Evolutionary conservation across 2,888 invertebrate species (phyloP), one percentile per base, ranked within the genome.

Genomic region (Apomyelois bistriatella): DNA sequence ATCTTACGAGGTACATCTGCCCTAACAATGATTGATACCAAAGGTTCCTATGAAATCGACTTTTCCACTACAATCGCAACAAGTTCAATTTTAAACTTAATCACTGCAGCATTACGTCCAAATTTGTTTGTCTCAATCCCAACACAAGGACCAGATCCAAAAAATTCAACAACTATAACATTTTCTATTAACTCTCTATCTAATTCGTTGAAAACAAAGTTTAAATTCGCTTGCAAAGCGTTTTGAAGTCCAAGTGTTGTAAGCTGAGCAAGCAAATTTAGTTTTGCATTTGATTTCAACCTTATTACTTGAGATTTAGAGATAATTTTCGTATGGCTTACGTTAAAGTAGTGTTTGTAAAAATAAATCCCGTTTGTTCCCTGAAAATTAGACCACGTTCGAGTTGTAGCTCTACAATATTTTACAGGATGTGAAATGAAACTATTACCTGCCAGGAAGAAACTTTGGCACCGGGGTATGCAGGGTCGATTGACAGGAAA

Each of bases 351-450:
- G 61, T 58, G 57, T 64, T 65, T 64, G 67, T 62, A 57, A 58
- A 53, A 60, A 58, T 61, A 65, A 72, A 79, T 73, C 75, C 79
- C 77, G 82, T 32, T 79, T 82, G 83, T 83, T 82, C 82, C 80
- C 72, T 73, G 65, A 72, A 78, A 84, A 83, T 82, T 82, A 75
- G 85, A 83, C 82, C 84, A 84, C 83, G 82, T 82, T 75, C 74
- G 67, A 70, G 72, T 75, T 38, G n/a, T 28, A 73, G 73, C 68
- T 10, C 65, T 70, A 74, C 76, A 75, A 70, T 71, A 75, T 76
- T 41, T 41, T 41, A n/a, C 41, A 41, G 17, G 17, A 41, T 41
- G 41, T 17, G 17, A 41, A 41, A 9, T 32, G 32, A 32, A 32
- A 10, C 22, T 22, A 22, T 22, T 5, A 22, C 22, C 5, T 5